Base-by-base conservation (phyloP, 2,888 invertebrate genomes). In the Heteromurus nitidus region DNA sequence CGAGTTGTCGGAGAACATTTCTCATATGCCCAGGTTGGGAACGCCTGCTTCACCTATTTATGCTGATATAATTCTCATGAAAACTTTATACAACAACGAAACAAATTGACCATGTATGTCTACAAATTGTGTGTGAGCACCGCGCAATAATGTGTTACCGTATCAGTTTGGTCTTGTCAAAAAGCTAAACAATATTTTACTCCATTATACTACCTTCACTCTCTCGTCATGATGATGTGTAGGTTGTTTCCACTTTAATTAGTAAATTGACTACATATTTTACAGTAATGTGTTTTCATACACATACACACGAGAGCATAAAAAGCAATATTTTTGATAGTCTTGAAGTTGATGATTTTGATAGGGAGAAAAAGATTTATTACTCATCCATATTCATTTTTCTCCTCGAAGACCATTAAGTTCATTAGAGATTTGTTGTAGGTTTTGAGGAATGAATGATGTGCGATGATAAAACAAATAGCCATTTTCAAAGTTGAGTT, bases 21-120 rank as follows among this genome's bases (percentile, higher is more conserved):
- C 79, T 79, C 79, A 70, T 79, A n/a, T n/a, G n/a, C 65, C 24
- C 30, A 62, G 55, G 58, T n/a, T 79, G 79, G 79, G 72, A 79
- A 79, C 79, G 70, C 79, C 79, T 79, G 70, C 70, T 79, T 42
- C 64, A 65, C 72, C 70, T 79, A 79, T 79, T 79, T 79, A 72
- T 79, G 53, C 58, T 31, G 28, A 55, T 31, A n/a, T n/a, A n/a
- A n/a, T n/a, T n/a, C n/a, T 22, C 69, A 31, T 65, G 9, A 11
- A 67, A 5, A 50, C 18, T 50, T 50, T n/a, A 22, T 30, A 31
- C 62, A 31, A 62, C 44, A 65, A 9, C 9, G 26, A 5, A 58
- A 58, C 9, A 58, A 13, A n/a, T n/a, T n/a, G n/a, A n/a, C n/a
- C n/a, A n/a, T 30, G 30, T 60, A n/a, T 30, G n/a, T 60, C 42